These are phyloP conservation scores for Neoniphon sammara DNA, from an alignment of 2,797 vertebrate genomes.

Conservation along the genomic window DNA sequence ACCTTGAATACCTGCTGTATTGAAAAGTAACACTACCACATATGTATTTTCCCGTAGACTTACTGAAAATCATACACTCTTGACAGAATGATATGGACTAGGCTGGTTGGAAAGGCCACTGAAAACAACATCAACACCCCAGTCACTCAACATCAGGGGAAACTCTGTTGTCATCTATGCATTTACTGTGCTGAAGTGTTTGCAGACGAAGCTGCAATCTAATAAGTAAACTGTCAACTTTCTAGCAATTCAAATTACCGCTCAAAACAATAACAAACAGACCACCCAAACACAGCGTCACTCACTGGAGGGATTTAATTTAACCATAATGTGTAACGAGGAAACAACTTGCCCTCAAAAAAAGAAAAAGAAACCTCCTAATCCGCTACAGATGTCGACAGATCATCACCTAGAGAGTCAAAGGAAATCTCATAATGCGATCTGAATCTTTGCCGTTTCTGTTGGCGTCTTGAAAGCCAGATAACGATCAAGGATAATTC, in stretches of 20 bases:
- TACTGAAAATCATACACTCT: too few species aligned
- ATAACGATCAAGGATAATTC: constrained; percentile 39
- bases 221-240: not conserved
- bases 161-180: too few species aligned
- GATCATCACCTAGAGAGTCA: constrained; percentile 34
- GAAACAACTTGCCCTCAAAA: constrained; percentile 44
- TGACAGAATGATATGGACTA: too few species aligned
- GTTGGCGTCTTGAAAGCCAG: constrained; percentile 12
- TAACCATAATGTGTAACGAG: constrained; percentile 35
- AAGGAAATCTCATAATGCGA: constrained; percentile 66
- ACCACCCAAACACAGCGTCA: constrained; percentile 57
- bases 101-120: too few species aligned
- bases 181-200: too few species aligned
- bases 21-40: too few species aligned
- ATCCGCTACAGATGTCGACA: constrained; percentile 39
- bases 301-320: constrained; percentile 24
- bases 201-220: too few species aligned
- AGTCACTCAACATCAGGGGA: too few species aligned
- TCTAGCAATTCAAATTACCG: not conserved
- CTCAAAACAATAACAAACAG: constrained; percentile 4
- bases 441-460: constrained; percentile 37
- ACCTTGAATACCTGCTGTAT: too few species aligned
- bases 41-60: too few species aligned
- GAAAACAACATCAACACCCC: too few species aligned
- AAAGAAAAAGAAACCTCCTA: too few species aligned